These are phyloP conservation scores for Microchrysa polita DNA, from an alignment of 2,888 invertebrate genomes.

Conservation along the genomic window DNA sequence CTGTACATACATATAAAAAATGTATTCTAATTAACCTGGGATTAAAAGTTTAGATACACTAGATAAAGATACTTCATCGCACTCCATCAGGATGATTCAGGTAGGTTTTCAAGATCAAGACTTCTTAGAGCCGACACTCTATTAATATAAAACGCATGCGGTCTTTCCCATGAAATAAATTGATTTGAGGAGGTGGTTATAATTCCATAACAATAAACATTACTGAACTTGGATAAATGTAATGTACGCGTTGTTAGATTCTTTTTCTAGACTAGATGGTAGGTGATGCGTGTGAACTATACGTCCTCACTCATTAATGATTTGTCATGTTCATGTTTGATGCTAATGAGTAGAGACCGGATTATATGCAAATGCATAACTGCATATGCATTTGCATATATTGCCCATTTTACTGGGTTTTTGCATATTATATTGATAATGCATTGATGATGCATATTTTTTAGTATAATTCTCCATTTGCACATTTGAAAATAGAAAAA, in stretches of 20 bases:
- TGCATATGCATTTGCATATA: no score
- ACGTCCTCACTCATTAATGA: background rate
- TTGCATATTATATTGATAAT: no score
- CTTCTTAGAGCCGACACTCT: background rate
- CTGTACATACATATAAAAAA: conserved; percentile 4
- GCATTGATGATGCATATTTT: no score
- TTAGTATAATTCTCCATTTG: no score
- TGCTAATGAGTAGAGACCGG: no score
- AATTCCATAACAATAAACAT: conserved; percentile 8
- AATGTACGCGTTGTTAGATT: background rate
- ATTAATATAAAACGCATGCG: background rate
- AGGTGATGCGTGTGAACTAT: background rate
- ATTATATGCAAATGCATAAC: no score
- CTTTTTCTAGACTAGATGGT: background rate
- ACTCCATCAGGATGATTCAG: background rate
- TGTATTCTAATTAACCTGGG: conserved; percentile 32
- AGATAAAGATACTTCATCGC: conserved; percentile 2
- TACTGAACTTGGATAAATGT: background rate
- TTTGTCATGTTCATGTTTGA: background rate
- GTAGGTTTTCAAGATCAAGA: background rate
- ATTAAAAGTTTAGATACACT: background rate
- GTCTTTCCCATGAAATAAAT: conserved; percentile 1
- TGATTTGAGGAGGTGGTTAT: background rate
- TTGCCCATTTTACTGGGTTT: no score
- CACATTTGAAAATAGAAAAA: no score